Evolutionary conservation across 2,888 invertebrate species (phyloP).

Genomic region (Amiota minor): DNA sequence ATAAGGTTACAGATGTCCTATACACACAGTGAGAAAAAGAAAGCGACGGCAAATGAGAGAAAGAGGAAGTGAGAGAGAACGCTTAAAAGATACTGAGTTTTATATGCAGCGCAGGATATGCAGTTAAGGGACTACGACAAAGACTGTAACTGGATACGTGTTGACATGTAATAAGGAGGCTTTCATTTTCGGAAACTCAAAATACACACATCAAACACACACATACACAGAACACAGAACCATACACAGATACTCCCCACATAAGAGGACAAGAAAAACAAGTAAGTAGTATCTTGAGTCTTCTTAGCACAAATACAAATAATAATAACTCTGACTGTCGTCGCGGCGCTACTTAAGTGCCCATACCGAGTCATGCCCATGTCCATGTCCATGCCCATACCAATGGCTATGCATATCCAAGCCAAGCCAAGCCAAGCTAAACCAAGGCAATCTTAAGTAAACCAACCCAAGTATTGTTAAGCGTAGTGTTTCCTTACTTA

Average conservation of each 20-base stretch:
- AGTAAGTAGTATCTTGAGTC: constrained; percentile 11
- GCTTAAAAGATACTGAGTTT: constrained; percentile 8
- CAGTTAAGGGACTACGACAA: constrained; percentile 26
- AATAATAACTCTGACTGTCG: constrained; percentile 28
- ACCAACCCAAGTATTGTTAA: constrained; percentile 10
- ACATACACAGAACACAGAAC: constrained; percentile 16
- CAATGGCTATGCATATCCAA: neutral
- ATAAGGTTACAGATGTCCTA: constrained; percentile 65
- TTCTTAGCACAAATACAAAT: constrained; percentile 29
- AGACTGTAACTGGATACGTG: constrained; percentile 44
- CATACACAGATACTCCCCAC: neutral
- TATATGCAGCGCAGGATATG: constrained; percentile 14
- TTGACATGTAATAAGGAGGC: constrained; percentile 22
- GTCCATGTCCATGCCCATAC: no score
- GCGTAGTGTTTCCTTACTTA: constrained; percentile 30
- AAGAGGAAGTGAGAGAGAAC: no score
- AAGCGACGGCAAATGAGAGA: no score
- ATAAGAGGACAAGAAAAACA: constrained; percentile 17
- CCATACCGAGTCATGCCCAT: neutral
- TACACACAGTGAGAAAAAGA: constrained; percentile 38
- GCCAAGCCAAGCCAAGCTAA: constrained; percentile 5
- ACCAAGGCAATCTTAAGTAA: neutral
- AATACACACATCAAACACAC: constrained; percentile 7
- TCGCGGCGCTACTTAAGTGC: constrained; percentile 12
- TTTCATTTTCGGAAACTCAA: constrained; percentile 24